Percentiles rank a stretch among this genome's conserved stretches.
Evolutionary conservation across 2,888 invertebrate genomes (phyloP).

Genomic region (Digitonthophagus gazella): DNA sequence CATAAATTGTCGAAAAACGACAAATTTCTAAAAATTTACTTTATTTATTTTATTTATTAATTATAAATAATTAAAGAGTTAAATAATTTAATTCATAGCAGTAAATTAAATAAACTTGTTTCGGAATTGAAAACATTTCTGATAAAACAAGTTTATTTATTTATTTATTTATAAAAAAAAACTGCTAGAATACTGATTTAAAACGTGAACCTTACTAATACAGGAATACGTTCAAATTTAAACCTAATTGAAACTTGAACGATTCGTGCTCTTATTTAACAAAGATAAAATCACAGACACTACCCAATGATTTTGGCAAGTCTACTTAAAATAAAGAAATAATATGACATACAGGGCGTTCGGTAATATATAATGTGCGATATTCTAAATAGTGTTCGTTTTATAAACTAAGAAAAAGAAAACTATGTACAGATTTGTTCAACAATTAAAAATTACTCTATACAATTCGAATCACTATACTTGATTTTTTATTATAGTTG

Average conservation of each 20-base stretch:
- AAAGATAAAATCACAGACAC: slow-evolving; percentile 12
- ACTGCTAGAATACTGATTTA: not conserved
- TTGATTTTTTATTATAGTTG: not conserved
- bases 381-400: slow-evolving; percentile 6
- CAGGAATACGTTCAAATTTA: not conserved
- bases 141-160: not conserved
- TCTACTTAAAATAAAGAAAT: slow-evolving; percentile 5
- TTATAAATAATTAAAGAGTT: too few relatives aligned
- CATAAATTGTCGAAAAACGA: too few relatives aligned
- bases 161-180: too few relatives aligned
- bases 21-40: too few relatives aligned
- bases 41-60: too few relatives aligned
- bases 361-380: not conserved
- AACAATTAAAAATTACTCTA: slow-evolving; percentile 14
- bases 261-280: not conserved
- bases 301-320: slow-evolving; percentile 15
- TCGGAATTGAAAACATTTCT: too few relatives aligned
- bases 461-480: slow-evolving; percentile 9
- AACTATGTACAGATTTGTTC: slow-evolving; percentile 15
- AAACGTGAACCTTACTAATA: not conserved
- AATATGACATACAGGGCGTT: slow-evolving; percentile 5
- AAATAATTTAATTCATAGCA: too few relatives aligned
- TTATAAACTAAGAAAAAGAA: not conserved
- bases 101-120: too few relatives aligned
- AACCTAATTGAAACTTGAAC: not conserved